phyloP scores from a whole-genome alignment of 2,113 vertebrate genomes.

The Heterotis niloticus region DNA sequence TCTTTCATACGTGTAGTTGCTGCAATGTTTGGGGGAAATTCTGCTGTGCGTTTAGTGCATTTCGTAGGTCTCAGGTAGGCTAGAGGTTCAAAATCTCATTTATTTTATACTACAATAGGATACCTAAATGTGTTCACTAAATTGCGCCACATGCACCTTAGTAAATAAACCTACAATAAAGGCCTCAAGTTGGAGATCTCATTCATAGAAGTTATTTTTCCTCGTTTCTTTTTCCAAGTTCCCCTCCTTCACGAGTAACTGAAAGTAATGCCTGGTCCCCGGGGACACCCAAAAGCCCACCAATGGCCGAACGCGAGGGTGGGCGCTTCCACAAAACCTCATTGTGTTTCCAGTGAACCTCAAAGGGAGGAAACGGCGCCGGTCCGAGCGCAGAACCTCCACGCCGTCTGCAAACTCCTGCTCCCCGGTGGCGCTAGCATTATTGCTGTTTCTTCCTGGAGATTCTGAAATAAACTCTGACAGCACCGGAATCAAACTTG shows the following conservation, averaged over 20 bases:
- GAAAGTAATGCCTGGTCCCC: background rate
- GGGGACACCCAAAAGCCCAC: background rate
- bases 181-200: too few species aligned
- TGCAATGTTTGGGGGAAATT: too few species aligned
- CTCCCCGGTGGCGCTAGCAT: background rate
- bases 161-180: too few species aligned
- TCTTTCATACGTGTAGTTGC: background rate
- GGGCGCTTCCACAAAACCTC: background rate
- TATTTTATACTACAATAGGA: too few species aligned
- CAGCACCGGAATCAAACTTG: too few species aligned
- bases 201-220: too few species aligned
- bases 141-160: too few species aligned
- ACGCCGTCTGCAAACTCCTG: slow-evolving; percentile 13
- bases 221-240: too few species aligned
- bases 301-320: background rate
- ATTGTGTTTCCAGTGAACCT: background rate
- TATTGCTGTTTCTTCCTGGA: background rate
- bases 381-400: background rate
- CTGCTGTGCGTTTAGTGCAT: too few species aligned
- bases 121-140: too few species aligned
- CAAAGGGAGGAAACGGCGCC: background rate
- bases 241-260: background rate
- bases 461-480: background rate
- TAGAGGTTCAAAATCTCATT: background rate
- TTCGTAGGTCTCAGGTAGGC: background rate